Percentiles rank a stretch among this genome's conserved stretches.
Evolutionary conservation across 2,888 invertebrate species (phyloP).

Genomic region (Drosophila merina): DNA sequence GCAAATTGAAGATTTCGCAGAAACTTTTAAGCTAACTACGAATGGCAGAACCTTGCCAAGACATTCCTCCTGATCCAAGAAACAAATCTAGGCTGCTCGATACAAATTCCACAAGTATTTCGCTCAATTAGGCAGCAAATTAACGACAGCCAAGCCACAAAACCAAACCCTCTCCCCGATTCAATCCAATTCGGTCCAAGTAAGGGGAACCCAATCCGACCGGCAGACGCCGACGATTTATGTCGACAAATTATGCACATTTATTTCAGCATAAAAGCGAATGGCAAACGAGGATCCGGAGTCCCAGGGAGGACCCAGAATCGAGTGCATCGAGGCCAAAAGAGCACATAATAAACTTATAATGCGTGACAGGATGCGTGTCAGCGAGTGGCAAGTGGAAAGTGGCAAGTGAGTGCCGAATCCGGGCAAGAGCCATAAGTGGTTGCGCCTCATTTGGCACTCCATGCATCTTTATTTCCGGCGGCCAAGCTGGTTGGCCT

Average conservation of each 20-base stretch:
- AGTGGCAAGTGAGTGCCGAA: slow-evolving; percentile 21
- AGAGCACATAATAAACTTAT: slow-evolving; percentile 63
- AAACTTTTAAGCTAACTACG: neutral
- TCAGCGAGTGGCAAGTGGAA: slow-evolving; percentile 12
- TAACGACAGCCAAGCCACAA: slow-evolving; percentile 41
- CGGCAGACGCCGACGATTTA: slow-evolving; percentile 54
- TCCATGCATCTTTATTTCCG: slow-evolving; percentile 49
- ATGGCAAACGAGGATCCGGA: slow-evolving; percentile 21
- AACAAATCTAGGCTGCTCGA: neutral
- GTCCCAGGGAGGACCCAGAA: slow-evolving; percentile 1
- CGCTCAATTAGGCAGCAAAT: slow-evolving; percentile 60
- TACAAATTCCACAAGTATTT: slow-evolving; percentile 9
- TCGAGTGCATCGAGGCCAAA: slow-evolving; percentile 49
- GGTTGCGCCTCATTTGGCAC: slow-evolving; percentile 62
- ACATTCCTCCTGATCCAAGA: no score
- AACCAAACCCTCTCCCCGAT: slow-evolving; percentile 9
- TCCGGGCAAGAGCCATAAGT: slow-evolving; percentile 44
- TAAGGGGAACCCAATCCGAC: slow-evolving; percentile 13
- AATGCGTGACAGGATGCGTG: slow-evolving; percentile 60
- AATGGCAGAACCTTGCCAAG: neutral
- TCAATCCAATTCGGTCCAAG: slow-evolving; percentile 23
- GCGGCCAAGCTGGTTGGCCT: neutral
- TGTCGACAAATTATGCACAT: slow-evolving; percentile 70
- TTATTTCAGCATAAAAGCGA: slow-evolving; percentile 54
- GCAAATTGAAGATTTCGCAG: slow-evolving; percentile 21